A percentile compares a stretch with the other conserved stretches of the same genome.
phyloP scores from a whole-genome alignment of 1,140 invertebrate genomes.

The Bombus waltoni region DNA sequence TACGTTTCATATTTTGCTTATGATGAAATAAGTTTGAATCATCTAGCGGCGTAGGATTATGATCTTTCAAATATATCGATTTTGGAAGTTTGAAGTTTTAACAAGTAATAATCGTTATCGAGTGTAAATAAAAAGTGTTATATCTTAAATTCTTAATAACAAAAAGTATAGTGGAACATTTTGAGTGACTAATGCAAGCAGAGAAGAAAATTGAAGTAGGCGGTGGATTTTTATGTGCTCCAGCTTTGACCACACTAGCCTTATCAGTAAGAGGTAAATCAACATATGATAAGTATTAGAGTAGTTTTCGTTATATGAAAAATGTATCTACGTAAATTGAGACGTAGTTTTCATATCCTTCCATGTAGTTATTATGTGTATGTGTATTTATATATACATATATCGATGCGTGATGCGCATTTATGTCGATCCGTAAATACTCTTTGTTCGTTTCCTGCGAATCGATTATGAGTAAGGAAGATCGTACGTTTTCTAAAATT shows the following conservation, averaged over 20 bases:
- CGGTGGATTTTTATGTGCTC: neutral
- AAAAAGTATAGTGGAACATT: neutral
- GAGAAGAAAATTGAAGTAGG: too few species aligned
- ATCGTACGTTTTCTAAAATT: neutral
- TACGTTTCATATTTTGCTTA: neutral
- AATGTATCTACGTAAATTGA: neutral
- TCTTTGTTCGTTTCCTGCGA: neutral
- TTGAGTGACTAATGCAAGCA: too few species aligned
- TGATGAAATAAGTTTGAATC: slow-evolving; percentile 2
- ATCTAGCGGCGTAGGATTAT: neutral
- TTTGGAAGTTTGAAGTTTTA: neutral
- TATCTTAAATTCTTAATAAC: neutral
- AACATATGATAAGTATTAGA: slow-evolving; percentile 1
- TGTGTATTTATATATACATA: neutral
- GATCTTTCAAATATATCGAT: neutral
- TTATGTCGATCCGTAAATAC: neutral
- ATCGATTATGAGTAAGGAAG: neutral
- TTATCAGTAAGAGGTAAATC: slow-evolving; percentile 32
- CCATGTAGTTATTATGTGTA: neutral
- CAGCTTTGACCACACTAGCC: neutral
- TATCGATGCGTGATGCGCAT: neutral
- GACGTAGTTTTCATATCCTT: neutral
- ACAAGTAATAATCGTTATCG: neutral
- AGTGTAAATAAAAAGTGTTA: neutral
- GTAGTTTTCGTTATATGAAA: neutral